Base-by-base conservation (phyloP, 1,140 invertebrate species). In the Lamellibrachia luymesi region DNA sequence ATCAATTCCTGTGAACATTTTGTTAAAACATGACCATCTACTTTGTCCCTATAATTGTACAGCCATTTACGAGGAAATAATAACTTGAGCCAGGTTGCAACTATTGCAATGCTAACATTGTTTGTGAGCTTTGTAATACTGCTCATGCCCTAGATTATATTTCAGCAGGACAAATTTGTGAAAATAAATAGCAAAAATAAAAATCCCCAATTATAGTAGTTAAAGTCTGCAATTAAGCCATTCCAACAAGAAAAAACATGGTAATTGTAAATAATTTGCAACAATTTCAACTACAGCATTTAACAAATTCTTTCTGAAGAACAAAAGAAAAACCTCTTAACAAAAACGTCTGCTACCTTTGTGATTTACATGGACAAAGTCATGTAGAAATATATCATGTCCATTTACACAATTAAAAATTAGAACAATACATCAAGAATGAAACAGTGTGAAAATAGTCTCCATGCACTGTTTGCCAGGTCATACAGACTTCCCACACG, bases 1-100 rank as follows among this genome's bases (percentile, higher is more conserved):
- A 80, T 80, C 64, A 80, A 80, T 80, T 80, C 64, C 64, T 80
- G 64, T 80, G 13, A 4, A 80, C 64, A 80, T 80, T 80, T 80
- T 4, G 64, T 80, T 17, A 80, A 80, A 80, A 80, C 0, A 80
- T 80, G 64, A 80, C 64, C 17, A 22, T 80, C 13, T 6, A 80
- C 64, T 80, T 80, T 2, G 4, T 80, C 64, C 64, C 38, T 38
- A 38, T 38, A 38, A 38, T 80, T 22, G 64, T 80, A 13, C 64
- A 80, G 25, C 17, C 25, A 80, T 80, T 80, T 80, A 80, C 0
- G 25, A 22, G 64, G 25, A 80, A 10, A 80, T 6, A 2, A 80
- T 80, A 80, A 80, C 64, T 80, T 50, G 51, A 51, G 95, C 94
- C 89, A 93, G 92, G 92, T 95, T 95, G 64, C 64, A 80, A 80